Base-by-base conservation (phyloP, 2,797 vertebrate genomes). In the Simalia tracyae region DNA sequence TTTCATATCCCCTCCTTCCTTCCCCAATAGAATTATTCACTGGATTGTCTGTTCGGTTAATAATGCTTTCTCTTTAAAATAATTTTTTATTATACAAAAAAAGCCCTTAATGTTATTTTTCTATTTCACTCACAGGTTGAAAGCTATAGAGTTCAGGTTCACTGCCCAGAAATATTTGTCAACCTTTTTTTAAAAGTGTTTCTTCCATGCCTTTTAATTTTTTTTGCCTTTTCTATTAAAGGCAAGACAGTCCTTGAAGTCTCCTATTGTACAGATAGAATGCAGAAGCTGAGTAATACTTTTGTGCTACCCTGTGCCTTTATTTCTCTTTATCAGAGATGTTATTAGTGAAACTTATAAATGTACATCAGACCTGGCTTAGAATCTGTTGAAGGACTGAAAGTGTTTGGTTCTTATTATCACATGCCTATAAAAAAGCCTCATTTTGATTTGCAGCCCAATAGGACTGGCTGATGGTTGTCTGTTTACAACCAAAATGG, bases 401-500 rank as follows among this genome's bases (percentile, higher is more conserved):
- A 92, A 92, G 89, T 88, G 89, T 90, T 90, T 81, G 42, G 86
- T 81, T 92, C 68, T 86, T 89, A 85, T 89, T 94, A 86, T 89
- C 85, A 76, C 36, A 28, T 36, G 50, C 24, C 89, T 92, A 84
- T 88, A 92, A 90, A 76, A 59, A 86, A 92, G 50, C 42, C 76
- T 54, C 42, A 76, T 50, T 89, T 85, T 76, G 86, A 85, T 88
- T 59, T 92, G n/a, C 64, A 89, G 54, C 59, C 59, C 86, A 86
- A 76, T 88, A 87, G 86, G 66, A 68, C 89, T 90, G 89, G 81
- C 91, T 56, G 64, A 63, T 89, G 46, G 26, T 54, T 88, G 91
- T 88, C 89, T 91, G 46, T 91, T 94, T 94, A 94, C 91, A 90
- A 92, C 86, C 24, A 14, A 89, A 92, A 92, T 93, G 93, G 88